These are phyloP conservation scores for Drosophila kohkoa DNA, from an alignment of 1,140 invertebrate species.

Conservation along the genomic window DNA sequence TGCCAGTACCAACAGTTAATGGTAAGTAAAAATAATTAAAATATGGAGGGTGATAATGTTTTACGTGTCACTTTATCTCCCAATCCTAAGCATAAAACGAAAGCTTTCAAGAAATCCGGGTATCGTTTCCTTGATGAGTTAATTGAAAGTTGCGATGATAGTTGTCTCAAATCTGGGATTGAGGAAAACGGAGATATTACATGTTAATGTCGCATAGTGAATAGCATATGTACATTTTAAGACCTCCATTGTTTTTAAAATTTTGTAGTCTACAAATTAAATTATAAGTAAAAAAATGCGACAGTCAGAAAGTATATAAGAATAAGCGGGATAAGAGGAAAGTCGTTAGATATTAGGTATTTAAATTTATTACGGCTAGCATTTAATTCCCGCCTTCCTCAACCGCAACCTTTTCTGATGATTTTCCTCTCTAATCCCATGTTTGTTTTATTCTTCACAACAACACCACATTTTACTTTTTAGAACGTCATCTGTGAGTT, in stretches of 20 bases:
- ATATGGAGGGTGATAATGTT: slow-evolving; percentile 7
- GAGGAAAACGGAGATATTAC: slow-evolving; percentile 50
- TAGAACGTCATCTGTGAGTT: slow-evolving; percentile 60
- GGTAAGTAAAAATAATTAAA: slow-evolving; percentile 50
- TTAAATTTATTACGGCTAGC: slow-evolving; percentile 29
- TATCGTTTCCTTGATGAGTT: slow-evolving; percentile 71
- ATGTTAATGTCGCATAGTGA: background rate
- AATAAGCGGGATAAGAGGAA: slow-evolving; percentile 36
- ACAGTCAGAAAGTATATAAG: slow-evolving; percentile 1
- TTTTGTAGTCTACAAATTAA: slow-evolving; percentile 22
- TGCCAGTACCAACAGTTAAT: slow-evolving; percentile 78
- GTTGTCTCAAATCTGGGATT: slow-evolving; percentile 35
- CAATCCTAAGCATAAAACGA: slow-evolving; percentile 59
- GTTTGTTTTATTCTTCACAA: slow-evolving; percentile 18
- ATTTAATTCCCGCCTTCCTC: slow-evolving; percentile 29
- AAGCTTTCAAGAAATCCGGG: slow-evolving; percentile 69
- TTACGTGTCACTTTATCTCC: slow-evolving; percentile 2
- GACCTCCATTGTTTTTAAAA: background rate
- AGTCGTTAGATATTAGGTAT: slow-evolving; percentile 41
- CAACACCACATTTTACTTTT: background rate
- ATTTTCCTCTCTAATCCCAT: slow-evolving; percentile 49
- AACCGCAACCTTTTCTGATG: slow-evolving; percentile 44
- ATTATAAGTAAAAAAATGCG: slow-evolving; percentile 19
- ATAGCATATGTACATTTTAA: background rate
- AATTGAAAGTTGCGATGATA: slow-evolving; percentile 41